Base-by-base conservation (phyloP, 2,888 invertebrate genomes). In the Aphrophora alni region DNA sequence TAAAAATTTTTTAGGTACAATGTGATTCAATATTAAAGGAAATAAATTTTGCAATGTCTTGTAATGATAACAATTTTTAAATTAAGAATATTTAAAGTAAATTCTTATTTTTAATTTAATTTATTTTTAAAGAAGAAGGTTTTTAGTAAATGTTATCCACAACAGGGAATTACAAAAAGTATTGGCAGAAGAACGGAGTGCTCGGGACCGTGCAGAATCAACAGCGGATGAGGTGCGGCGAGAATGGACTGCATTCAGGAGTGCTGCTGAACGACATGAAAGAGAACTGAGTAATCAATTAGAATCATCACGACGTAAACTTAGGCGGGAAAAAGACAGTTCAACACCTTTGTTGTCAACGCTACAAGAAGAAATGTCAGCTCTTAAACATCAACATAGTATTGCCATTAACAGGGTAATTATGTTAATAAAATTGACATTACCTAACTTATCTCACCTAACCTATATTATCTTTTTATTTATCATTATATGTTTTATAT, bases 111-210 rank as follows among this genome's bases (percentile, higher is more conserved):
- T n/a, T n/a, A n/a, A n/a, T n/a, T n/a, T n/a, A n/a, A n/a, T n/a
- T n/a, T n/a, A n/a, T n/a, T n/a, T n/a, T n/a, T n/a, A n/a, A n/a
- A n/a, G n/a, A n/a, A n/a, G n/a, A n/a, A 33, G 8, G 33, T 33
- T 33, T 33, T 33, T 33, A 33, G 8, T 33, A 33, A 3, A 33
- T 33, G 14, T 75, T 77, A 33, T 59, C 59, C 21, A 4, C 86
- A 93, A 4, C 86, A 93, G 95, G 84, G 96, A 97, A 87, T 88
- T 97, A 10, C 95, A 97, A 86, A 91, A 93, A 85, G 90, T 95
- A 79, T 89, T 96, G 77, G 92, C 93, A 25, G 92, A 93, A 82
- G 97, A 97, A 86, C 91, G 95, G 28, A 92, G 92, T 83, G 90
- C 91, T 0, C 94, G 93, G 86, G 95, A 96, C 86, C 92, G 93